Percentiles rank a stretch among this genome's conserved stretches.
These are phyloP conservation scores for Branchipolynoe longqiensis DNA, from an alignment of 2,888 invertebrate species.

Conservation along the genomic window DNA sequence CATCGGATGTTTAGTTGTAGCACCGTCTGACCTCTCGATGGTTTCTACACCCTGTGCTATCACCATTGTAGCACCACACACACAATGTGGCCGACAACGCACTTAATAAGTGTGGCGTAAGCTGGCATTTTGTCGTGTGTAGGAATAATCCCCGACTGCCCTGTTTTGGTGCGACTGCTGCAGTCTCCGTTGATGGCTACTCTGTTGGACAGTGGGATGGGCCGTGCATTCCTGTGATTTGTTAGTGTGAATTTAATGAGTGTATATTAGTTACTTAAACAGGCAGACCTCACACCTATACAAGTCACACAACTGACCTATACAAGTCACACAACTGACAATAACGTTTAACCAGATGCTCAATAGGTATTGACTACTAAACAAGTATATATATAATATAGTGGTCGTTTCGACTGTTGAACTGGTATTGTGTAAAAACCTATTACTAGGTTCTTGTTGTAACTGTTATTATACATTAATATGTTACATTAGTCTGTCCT, in stretches of 20 bases:
- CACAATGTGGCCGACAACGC: too few relatives aligned
- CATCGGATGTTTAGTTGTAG: too few relatives aligned
- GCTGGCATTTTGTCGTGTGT: background rate
- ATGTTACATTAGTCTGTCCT: background rate
- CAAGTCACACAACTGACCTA: too few relatives aligned
- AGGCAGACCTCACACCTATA: too few relatives aligned
- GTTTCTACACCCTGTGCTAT: too few relatives aligned
- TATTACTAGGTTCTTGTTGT: slow-evolving; percentile 36
- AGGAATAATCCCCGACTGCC: too few relatives aligned
- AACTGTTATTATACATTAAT: background rate
- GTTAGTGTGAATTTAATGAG: too few relatives aligned
- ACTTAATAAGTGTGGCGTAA: too few relatives aligned
- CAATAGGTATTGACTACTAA: slow-evolving; percentile 48
- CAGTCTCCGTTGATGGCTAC: background rate
- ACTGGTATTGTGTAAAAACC: slow-evolving; percentile 23
- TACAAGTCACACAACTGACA: background rate
- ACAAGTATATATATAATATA: slow-evolving; percentile 19
- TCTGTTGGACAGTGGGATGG: background rate
- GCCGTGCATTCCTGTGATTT: background rate
- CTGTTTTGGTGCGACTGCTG: background rate
- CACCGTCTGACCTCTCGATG: too few relatives aligned
- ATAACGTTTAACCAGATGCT: slow-evolving; percentile 10
- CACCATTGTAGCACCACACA: too few relatives aligned
- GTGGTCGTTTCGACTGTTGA: slow-evolving; percentile 55
- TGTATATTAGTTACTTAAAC: too few relatives aligned